Evolutionary conservation across 2,797 vertebrate genomes (phyloP), one percentile per base, ranked within the genome.

Genomic region (Schizothorax lantsangensis): DNA sequence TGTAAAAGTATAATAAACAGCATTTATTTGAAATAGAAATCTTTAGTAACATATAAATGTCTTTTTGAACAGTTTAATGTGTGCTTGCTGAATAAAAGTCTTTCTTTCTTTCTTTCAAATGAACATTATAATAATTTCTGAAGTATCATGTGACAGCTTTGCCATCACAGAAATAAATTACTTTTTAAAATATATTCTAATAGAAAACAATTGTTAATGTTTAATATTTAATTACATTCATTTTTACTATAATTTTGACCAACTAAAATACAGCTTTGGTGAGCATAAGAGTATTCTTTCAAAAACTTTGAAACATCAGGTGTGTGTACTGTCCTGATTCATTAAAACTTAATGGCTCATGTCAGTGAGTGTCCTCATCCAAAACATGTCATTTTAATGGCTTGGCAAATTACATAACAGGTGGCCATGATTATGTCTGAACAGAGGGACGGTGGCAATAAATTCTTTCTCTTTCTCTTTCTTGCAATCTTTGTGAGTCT

Each of bases 401-500:
- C 11, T 75, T 23, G 45, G 45, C 38, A 40, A 80, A 87, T 23
- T 36, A 45, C 23, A 79, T 52, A 88, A 71, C 26, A 83, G 68
- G 68, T 83, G 66, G 38, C 57, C 52, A 72, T 84, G 54, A 30
- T 82, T 72, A 49, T 71, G 54, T 47, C 54, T 80, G 57, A 57
- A 85, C 74, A 78, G 62, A 19, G 21, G 30, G 78, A 79, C 10
- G 21, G 33, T 12, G 5, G 62, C 26, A 83, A 57, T 68, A 54
- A 38, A 82, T 64, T 23, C 6, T 30, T n/a, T 40, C 49, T 54
- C 74, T 66, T 6, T 79, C 83, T 84, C 36, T 66, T 80, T 80
- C 81, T 17, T 54, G 79, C 84, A 87, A 86, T 69, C 52, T 73
- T 57, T 73, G n/a, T 11, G 11, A 59, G 52, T 21, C 2, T 69